A percentile compares a stretch with the other conserved stretches of the same genome.
Evolutionary conservation across 2,113 vertebrate species (phyloP).

Genomic region (Echinops telfairi): DNA sequence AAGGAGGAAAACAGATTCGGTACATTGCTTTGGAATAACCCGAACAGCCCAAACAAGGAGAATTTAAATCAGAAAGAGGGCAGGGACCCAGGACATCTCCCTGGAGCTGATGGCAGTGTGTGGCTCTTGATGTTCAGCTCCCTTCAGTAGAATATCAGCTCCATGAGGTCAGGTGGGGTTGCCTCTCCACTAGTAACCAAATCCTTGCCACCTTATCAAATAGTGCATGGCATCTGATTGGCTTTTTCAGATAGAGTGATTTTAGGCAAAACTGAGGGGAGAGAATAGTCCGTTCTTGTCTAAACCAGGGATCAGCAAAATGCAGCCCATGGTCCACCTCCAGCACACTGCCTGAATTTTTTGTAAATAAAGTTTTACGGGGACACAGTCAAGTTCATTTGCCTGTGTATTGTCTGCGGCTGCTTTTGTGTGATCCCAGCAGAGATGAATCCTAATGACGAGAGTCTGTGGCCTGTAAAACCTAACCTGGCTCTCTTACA

Average conservation of each 20-base stretch:
- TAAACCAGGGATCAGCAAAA: neutral
- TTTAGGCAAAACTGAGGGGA: neutral
- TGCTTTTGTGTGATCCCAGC: neutral
- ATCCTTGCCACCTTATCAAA: neutral
- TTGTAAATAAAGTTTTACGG: neutral
- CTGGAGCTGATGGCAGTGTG: neutral
- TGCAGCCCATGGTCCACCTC: neutral
- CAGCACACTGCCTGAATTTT: neutral
- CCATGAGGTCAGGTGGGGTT: neutral
- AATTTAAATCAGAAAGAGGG: neutral
- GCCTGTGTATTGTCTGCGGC: neutral
- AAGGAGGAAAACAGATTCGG: neutral
- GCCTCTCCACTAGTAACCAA: neutral
- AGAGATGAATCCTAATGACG: neutral
- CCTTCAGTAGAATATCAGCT: neutral
- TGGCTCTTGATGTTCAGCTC: neutral
- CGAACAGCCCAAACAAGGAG: neutral
- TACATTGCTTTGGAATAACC: neutral
- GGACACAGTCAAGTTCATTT: neutral
- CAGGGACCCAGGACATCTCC: neutral
- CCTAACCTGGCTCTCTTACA: neutral
- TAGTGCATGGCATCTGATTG: neutral
- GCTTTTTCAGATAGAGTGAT: neutral
- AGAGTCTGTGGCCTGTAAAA: neutral
- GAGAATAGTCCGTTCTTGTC: neutral